Conservation (phyloP, 2,888 invertebrate genomes). For the Athetis lepigone region DNA sequence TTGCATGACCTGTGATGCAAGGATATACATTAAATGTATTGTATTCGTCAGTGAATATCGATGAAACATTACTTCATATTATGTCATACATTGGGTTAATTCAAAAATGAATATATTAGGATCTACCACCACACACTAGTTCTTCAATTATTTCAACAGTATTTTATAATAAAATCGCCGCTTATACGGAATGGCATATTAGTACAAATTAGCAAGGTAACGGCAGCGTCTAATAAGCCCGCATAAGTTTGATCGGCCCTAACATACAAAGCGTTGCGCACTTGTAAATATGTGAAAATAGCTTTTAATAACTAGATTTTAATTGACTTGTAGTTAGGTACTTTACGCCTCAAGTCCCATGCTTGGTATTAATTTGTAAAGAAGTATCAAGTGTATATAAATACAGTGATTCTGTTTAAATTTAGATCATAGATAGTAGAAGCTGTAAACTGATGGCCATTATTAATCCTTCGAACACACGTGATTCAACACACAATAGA, state of each 20-base stretch:
- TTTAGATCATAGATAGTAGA: background rate
- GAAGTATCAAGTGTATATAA: background rate
- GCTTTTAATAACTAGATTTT: slow-evolving; percentile 64
- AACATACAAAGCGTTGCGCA: slow-evolving; percentile 66
- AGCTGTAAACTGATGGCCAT: too few species aligned
- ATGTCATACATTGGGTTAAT: slow-evolving; percentile 13
- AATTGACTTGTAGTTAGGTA: slow-evolving; percentile 9
- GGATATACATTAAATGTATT: slow-evolving; percentile 38
- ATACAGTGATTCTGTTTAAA: background rate
- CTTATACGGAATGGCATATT: background rate
- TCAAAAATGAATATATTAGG: slow-evolving; percentile 12
- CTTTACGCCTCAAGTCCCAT: slow-evolving; percentile 22
- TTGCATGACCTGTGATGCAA: slow-evolving; percentile 74
- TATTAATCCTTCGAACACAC: too few species aligned
- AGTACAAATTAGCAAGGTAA: background rate
- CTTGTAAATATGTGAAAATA: slow-evolving; percentile 69
- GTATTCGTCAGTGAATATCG: slow-evolving; percentile 36
- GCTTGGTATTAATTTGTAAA: background rate
- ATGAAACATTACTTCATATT: slow-evolving; percentile 7
- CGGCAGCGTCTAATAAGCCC: background rate
- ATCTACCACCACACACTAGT: slow-evolving; percentile 1
- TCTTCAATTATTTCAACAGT: background rate
- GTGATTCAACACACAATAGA: too few species aligned
- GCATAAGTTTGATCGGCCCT: slow-evolving; percentile 62
- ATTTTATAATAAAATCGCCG: background rate